A percentile compares a stretch with the other conserved stretches of the same genome.
Conservation (phyloP, 2,113 vertebrate genomes). For the Bufo gargarizans region DNA sequence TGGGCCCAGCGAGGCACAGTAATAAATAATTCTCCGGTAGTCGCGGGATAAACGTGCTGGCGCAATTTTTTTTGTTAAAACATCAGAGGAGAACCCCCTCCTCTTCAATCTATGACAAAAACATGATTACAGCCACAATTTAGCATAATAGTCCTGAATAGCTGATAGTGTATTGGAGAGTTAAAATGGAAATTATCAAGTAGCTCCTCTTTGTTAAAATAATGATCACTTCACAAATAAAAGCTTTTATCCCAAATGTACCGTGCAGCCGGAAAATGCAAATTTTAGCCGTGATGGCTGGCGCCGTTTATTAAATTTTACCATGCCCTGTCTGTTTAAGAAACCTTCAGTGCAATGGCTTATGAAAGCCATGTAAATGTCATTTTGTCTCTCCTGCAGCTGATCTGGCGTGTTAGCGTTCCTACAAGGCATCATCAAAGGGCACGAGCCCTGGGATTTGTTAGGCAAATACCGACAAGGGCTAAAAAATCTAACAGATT, state of each 20-base stretch:
- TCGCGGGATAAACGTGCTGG: slow-evolving; percentile 13
- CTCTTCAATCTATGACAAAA: slow-evolving; percentile 80
- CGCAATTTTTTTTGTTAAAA: slow-evolving; percentile 62
- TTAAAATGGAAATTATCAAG: slow-evolving; percentile 85
- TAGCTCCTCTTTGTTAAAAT: slow-evolving; percentile 86
- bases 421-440: slow-evolving; percentile 93
- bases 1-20: neutral
- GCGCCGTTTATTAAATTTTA: slow-evolving; percentile 98
- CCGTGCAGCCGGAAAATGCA: slow-evolving; percentile 88
- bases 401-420: slow-evolving; percentile 83
- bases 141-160: slow-evolving; percentile 85
- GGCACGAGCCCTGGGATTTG: slow-evolving; percentile 92
- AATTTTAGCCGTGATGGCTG: slow-evolving; percentile 94
- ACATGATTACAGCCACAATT: slow-evolving; percentile 81
- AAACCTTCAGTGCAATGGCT: slow-evolving; percentile 91
- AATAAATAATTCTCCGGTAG: slow-evolving; percentile 58
- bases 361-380: slow-evolving; percentile 99
- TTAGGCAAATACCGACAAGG: slow-evolving; percentile 93
- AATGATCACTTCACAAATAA: slow-evolving; percentile 88
- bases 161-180: slow-evolving; percentile 80
- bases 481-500: slow-evolving; percentile 93
- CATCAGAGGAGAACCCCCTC: slow-evolving; percentile 75
- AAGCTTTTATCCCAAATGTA: slow-evolving; percentile 89
- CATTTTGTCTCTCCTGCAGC: slow-evolving; percentile 89
- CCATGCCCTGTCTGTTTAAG: slow-evolving; percentile 89